Evolutionary conservation across 2,888 invertebrate genomes (phyloP).

Genomic region (Eilema griseolum): DNA sequence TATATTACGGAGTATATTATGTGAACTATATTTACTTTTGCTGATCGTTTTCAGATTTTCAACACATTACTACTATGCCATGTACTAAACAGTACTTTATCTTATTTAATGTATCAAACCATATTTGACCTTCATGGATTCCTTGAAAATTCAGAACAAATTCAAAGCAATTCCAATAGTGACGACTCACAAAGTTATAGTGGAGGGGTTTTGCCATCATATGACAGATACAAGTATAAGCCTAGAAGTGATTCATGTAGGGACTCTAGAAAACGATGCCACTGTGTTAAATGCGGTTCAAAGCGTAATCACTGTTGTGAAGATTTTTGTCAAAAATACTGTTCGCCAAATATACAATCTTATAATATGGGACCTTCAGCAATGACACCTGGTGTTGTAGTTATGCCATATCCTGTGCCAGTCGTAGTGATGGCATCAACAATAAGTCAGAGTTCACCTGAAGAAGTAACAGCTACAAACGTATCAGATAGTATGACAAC

Average conservation of each 20-base stretch:
- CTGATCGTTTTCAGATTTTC: conserved; percentile 6
- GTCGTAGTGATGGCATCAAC: background rate
- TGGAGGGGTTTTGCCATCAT: background rate
- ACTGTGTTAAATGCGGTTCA: background rate
- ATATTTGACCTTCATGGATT: background rate
- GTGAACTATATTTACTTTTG: background rate
- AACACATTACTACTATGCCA: conserved; percentile 8
- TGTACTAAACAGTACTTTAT: background rate
- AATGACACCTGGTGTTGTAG: background rate
- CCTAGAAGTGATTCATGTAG: background rate
- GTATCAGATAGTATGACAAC: background rate
- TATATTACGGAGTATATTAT: background rate
- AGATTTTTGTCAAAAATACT: background rate
- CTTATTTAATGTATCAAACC: background rate
- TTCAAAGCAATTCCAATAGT: background rate
- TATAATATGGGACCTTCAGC: background rate
- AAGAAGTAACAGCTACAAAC: background rate
- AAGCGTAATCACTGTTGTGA: conserved; percentile 1
- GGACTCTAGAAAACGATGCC: background rate
- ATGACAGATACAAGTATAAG: background rate
- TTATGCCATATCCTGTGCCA: conserved; percentile 14
- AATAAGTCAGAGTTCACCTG: background rate
- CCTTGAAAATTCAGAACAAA: background rate
- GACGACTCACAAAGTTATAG: background rate
- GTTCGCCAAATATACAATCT: background rate